These are phyloP conservation scores for Lithobates sylvaticus DNA, from an alignment of 2,797 vertebrate genomes.

Conservation along the genomic window DNA sequence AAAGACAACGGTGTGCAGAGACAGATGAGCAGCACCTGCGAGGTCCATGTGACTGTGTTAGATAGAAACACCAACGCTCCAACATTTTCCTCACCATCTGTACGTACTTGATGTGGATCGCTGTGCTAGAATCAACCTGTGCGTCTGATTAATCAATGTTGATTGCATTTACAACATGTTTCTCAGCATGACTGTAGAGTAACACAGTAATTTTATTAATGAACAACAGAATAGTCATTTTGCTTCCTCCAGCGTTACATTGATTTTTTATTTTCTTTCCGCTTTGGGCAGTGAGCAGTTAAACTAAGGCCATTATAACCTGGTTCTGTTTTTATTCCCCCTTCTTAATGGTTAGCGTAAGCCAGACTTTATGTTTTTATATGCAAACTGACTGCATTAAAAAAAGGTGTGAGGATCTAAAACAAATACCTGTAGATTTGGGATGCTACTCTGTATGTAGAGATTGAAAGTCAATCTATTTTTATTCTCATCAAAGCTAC, in stretches of 20 bases:
- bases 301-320: not conserved
- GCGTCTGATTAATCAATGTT: not conserved
- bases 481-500: not conserved
- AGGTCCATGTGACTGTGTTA: conserved; percentile 67
- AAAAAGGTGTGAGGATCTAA: too few relatives aligned
- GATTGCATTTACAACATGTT: not conserved
- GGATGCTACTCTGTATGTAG: too few relatives aligned
- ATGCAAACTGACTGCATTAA: too few relatives aligned
- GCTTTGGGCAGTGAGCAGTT: not conserved
- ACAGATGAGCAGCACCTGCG: conserved; percentile 70
- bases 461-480: too few relatives aligned
- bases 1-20: conserved; percentile 69
- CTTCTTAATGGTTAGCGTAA: not conserved
- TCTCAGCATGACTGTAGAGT: not conserved
- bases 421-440: too few relatives aligned
- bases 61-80: conserved; percentile 77
- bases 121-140: not conserved
- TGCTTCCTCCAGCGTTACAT: not conserved
- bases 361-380: not conserved
- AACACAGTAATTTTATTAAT: not conserved
- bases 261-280: not conserved
- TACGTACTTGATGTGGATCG: not conserved
- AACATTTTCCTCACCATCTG: conserved; percentile 53
- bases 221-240: not conserved
- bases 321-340: not conserved